Conservation (phyloP, 2,888 invertebrate species). For the Netelia melanura region DNA sequence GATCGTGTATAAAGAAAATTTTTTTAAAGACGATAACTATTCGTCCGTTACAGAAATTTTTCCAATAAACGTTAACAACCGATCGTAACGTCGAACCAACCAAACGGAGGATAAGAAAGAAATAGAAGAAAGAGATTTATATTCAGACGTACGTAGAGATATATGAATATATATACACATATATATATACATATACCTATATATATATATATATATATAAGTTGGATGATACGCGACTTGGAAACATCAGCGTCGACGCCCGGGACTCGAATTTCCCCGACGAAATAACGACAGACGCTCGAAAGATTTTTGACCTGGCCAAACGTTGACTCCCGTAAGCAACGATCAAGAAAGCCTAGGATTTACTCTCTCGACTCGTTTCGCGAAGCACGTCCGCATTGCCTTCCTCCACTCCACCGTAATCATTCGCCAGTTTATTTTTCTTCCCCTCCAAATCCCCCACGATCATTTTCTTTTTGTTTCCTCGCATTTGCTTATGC, state of each 20-base stretch:
- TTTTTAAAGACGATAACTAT: background rate
- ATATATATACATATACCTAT: background rate
- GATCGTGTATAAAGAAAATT: background rate
- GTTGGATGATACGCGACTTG: constrained; percentile 24
- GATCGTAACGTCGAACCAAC: constrained; percentile 33
- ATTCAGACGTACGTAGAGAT: constrained; percentile 1
- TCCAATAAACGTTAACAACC: background rate
- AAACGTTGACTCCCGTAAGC: constrained; percentile 61
- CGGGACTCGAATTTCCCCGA: constrained; percentile 27
- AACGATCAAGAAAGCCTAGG: constrained; percentile 73
- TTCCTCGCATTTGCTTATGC: background rate
- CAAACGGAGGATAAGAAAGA: constrained; percentile 26
- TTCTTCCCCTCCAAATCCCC: constrained; percentile 52
- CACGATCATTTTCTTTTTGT: constrained; percentile 26
- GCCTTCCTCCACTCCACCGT: constrained; percentile 41
- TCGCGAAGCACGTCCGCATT: constrained; percentile 60
- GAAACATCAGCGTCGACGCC: constrained; percentile 56
- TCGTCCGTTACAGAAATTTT: background rate
- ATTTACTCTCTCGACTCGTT: constrained; percentile 61
- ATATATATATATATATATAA: constrained; percentile 23
- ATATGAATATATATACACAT: constrained; percentile 17
- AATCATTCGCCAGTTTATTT: constrained; percentile 31
- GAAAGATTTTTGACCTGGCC: constrained; percentile 47
- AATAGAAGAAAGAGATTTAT: background rate
- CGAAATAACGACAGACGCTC: constrained; percentile 25